A percentile compares a stretch with the other conserved stretches of the same genome.
Evolutionary conservation across 1,140 invertebrate species (phyloP).

Genomic region (Capitella teleta): DNA sequence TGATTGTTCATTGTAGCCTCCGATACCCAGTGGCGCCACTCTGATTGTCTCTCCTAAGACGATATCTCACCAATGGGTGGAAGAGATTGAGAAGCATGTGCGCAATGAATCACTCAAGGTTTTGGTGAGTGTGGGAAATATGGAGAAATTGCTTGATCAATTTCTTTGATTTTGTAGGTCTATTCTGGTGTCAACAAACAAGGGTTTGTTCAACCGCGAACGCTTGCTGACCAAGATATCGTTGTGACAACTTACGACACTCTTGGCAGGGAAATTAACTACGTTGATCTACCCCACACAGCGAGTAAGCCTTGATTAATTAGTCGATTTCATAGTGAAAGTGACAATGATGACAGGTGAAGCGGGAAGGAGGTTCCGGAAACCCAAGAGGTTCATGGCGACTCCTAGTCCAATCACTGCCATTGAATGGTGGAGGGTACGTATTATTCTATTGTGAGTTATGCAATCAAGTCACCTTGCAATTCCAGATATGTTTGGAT

Average conservation of each 20-base stretch:
- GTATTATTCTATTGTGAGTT: conserved; percentile 10
- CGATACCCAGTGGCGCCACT: conserved; percentile 51
- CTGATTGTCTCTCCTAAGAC: conserved; percentile 61
- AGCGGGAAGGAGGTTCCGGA: conserved; percentile 41
- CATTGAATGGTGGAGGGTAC: conserved; percentile 61
- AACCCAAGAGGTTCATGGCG: conserved; percentile 51
- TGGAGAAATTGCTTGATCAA: too few species aligned
- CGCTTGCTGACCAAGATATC: conserved; percentile 57
- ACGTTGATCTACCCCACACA: conserved; percentile 47
- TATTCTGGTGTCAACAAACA: conserved; percentile 42
- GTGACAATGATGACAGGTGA: conserved; percentile 17
- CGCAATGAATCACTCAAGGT: conserved; percentile 46
- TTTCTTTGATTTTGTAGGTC: conserved; percentile 26
- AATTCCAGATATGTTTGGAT: conserved; percentile 54
- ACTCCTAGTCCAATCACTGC: conserved; percentile 50
- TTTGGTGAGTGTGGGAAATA: conserved; percentile 45
- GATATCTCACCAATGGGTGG: conserved; percentile 60
- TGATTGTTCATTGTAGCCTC: conserved; percentile 23
- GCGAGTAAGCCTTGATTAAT: conserved; percentile 37
- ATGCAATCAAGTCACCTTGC: background rate
- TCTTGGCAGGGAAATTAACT: conserved; percentile 53
- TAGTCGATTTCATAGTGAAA: background rate
- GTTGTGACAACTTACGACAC: conserved; percentile 62
- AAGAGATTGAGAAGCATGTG: conserved; percentile 61
- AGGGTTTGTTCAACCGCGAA: conserved; percentile 54